Evolutionary conservation across 2,888 invertebrate species (phyloP).

Genomic region (Drosophila melanosoma): DNA sequence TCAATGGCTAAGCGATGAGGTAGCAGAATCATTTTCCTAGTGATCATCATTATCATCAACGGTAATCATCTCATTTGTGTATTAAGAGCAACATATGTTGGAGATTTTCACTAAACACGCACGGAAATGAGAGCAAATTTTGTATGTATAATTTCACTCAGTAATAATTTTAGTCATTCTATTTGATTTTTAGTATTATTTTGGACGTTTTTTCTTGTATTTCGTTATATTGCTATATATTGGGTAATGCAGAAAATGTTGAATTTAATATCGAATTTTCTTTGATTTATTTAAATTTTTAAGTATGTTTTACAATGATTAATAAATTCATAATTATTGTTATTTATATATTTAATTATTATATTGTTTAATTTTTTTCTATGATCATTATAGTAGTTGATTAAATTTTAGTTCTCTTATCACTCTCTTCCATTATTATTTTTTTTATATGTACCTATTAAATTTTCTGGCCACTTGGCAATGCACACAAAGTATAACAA

Average conservation of each 20-base stretch:
- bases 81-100: slow-evolving; percentile 20
- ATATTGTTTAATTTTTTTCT: not conserved
- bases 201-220: not conserved
- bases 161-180: not conserved
- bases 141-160: not conserved
- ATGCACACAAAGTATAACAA: slow-evolving; percentile 7
- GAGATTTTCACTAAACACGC: slow-evolving; percentile 9
- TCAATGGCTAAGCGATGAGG: slow-evolving; percentile 58
- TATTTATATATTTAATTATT: slow-evolving; percentile 1
- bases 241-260: not conserved
- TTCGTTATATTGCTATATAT: not conserved
- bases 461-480: slow-evolving; percentile 8
- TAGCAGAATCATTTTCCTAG: slow-evolving; percentile 61
- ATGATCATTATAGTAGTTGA: not conserved
- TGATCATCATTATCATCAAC: slow-evolving; percentile 45
- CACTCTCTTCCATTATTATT: not conserved
- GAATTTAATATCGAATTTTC: not conserved
- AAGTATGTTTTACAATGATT: not conserved
- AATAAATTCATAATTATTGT: not conserved
- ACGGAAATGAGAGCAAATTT: slow-evolving; percentile 3
- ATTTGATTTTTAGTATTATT: not conserved
- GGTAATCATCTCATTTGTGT: slow-evolving; percentile 36
- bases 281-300: not conserved
- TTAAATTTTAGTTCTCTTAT: not conserved
- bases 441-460: slow-evolving; percentile 24